These are phyloP conservation scores for Ceuthmochares aereus DNA, from an alignment of 2,113 vertebrate species.

Conservation along the genomic window DNA sequence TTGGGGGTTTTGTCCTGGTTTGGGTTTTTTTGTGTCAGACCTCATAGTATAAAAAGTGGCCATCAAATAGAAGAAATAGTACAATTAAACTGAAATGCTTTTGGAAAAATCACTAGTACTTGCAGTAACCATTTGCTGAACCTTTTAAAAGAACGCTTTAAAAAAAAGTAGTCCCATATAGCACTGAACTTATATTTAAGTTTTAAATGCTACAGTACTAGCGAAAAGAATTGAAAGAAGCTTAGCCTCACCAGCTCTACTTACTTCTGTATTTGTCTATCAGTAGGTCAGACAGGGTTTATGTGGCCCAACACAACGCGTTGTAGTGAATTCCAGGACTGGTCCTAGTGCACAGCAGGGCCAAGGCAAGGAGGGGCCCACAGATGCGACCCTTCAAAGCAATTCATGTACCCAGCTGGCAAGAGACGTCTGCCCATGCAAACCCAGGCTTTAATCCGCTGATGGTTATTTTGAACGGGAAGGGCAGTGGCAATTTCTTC, in stretches of 20 bases:
- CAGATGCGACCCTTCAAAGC: not conserved
- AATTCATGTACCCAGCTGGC: accelerated
- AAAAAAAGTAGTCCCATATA: not conserved
- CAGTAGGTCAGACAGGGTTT: accelerated
- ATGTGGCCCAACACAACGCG: accelerated
- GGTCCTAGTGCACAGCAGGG: accelerated
- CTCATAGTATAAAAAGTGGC: not conserved
- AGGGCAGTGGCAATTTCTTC: not conserved
- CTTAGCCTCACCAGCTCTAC: not conserved
- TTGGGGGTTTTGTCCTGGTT: too few species aligned
- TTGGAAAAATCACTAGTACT: not conserved
- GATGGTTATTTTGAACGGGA: not conserved
- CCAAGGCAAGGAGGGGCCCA: not conserved
- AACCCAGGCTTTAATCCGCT: accelerated
- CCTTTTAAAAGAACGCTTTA: not conserved
- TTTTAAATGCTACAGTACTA: not conserved
- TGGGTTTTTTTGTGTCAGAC: too few species aligned
- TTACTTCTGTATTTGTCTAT: too few species aligned
- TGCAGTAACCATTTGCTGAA: not conserved
- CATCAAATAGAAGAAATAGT: not conserved
- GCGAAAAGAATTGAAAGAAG: not conserved
- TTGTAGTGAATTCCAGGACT: accelerated
- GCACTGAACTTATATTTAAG: not conserved
- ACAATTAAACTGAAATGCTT: accelerated
- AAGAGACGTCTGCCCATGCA: accelerated